These are phyloP conservation scores for Phataginus tricuspis DNA, from an alignment of 2,797 vertebrate species.

Conservation along the genomic window DNA sequence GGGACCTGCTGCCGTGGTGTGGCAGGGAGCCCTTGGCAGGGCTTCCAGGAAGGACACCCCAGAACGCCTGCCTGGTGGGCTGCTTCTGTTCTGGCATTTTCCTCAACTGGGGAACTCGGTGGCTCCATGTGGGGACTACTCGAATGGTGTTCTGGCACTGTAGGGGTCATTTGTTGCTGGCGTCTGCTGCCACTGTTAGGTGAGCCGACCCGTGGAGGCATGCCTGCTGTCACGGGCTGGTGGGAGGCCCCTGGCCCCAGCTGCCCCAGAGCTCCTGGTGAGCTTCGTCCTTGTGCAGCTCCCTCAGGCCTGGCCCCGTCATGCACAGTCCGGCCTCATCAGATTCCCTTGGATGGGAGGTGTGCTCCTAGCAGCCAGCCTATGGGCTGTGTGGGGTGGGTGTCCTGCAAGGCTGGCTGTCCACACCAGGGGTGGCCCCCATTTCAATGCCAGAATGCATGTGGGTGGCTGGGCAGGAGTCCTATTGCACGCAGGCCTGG, in stretches of 20 bases:
- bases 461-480: no score
- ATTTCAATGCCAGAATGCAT: neutral
- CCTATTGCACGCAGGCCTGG: no score
- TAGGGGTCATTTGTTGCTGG: fast-evolving
- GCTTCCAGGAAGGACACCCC: neutral
- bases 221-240: fast-evolving
- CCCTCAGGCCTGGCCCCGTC: neutral
- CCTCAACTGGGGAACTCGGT: neutral
- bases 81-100: no score
- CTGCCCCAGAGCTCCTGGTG: neutral
- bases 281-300: no score
- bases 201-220: fast-evolving
- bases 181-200: fast-evolving
- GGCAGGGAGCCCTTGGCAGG: neutral
- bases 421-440: neutral
- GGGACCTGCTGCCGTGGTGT: neutral
- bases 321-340: neutral
- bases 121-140: neutral
- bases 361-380: neutral
- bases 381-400: neutral
- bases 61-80: neutral
- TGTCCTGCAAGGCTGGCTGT: neutral
- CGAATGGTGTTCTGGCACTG: fast-evolving
- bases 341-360: neutral
- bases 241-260: neutral